phyloP scores from a whole-genome alignment of 2,888 invertebrate genomes.

The Drosophila bunnanda region DNA sequence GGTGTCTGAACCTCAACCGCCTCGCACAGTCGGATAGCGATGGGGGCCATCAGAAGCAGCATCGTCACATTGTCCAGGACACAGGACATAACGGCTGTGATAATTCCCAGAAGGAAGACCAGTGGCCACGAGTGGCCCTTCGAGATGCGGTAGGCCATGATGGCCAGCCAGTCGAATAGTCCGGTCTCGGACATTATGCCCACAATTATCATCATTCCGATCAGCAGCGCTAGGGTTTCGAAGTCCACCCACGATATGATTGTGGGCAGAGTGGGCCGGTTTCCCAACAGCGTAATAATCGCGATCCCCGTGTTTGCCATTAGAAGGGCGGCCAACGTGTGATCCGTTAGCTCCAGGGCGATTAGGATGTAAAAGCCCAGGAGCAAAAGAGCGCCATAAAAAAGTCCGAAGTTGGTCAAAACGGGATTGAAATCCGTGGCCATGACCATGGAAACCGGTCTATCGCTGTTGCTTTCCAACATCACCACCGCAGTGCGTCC shows the following conservation, averaged over 20 bases:
- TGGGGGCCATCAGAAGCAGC: conserved; percentile 90
- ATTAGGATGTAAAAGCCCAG: conserved; percentile 91
- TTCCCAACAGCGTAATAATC: conserved; percentile 87
- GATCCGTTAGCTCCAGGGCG: conserved; percentile 89
- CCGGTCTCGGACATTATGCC: conserved; percentile 91
- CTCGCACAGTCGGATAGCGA: conserved; percentile 93
- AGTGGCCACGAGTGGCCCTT: conserved; percentile 89
- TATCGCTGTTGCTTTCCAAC: not conserved
- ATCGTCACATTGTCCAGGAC: conserved; percentile 92
- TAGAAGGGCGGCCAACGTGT: conserved; percentile 73
- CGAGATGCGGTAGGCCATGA: conserved; percentile 88
- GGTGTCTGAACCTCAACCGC: conserved; percentile 94
- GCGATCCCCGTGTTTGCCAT: conserved; percentile 88
- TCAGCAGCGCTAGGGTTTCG: conserved; percentile 88
- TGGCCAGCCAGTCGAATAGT: conserved; percentile 90
- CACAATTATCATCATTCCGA: conserved; percentile 93
- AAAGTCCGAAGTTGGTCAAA: conserved; percentile 88
- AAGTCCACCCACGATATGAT: conserved; percentile 91
- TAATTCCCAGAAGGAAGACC: conserved; percentile 88
- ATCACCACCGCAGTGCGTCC: not conserved
- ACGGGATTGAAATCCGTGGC: conserved; percentile 86
- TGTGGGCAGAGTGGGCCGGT: conserved; percentile 88
- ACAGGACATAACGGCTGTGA: conserved; percentile 88
- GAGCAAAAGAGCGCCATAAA: conserved; percentile 90
- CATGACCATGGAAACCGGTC: conserved; percentile 8